Evolutionary conservation across 2,888 invertebrate species (phyloP).

Genomic region (Xanthia icteritia): DNA sequence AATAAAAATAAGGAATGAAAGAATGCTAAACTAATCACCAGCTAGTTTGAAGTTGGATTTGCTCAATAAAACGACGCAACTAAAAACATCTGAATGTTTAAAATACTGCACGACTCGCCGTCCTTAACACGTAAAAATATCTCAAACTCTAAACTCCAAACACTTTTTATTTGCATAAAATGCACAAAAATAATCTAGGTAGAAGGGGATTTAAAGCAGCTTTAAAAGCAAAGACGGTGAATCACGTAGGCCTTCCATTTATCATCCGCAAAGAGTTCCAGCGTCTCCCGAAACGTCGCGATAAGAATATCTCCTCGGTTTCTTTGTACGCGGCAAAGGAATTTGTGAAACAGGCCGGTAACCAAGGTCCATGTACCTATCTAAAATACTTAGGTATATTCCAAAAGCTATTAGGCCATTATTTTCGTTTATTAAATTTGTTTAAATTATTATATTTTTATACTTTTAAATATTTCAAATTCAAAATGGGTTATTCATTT

Average conservation of each 20-base stretch:
- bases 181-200: constrained; percentile 39
- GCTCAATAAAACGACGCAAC: background rate
- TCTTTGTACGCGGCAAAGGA: constrained; percentile 59
- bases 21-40: too few species aligned
- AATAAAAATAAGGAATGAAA: background rate
- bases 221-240: constrained; percentile 70
- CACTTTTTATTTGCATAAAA: constrained; percentile 27
- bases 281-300: constrained; percentile 72
- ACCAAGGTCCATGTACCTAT: constrained; percentile 22
- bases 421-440: background rate
- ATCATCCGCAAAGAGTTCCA: constrained; percentile 76
- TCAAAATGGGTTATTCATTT: background rate
- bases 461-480: background rate
- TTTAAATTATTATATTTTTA: background rate
- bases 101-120: background rate
- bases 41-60: background rate
- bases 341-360: constrained; percentile 55
- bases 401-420: background rate
- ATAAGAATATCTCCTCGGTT: constrained; percentile 68
- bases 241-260: constrained; percentile 79
- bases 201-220: constrained; percentile 50
- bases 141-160: background rate
- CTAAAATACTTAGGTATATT: constrained; percentile 2
- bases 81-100: background rate
- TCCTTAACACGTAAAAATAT: background rate